Evolutionary conservation across 2,888 invertebrate species (phyloP), one percentile per base, ranked within the genome.

Genomic region (Quadroppia sp.): DNA sequence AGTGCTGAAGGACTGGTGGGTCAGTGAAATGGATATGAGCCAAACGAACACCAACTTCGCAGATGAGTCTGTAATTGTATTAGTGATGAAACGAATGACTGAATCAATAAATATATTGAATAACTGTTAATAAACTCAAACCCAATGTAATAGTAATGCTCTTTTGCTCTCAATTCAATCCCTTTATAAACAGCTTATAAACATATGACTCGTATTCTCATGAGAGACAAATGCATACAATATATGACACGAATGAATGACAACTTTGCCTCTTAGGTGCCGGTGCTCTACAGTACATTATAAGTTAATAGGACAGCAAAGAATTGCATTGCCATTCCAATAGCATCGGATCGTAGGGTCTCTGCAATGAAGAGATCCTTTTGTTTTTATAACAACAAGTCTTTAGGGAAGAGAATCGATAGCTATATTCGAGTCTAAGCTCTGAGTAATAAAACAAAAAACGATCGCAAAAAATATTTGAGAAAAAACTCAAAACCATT

Each of bases 1-100:
- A 32, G n/a, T n/a, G 32, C n/a, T n/a, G n/a, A 64, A 77, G 76
- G 40, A 59, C 17, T 30, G 45, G 28, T 50, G 53, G 20, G 71
- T 53, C 53, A 53, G 9, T 71, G 71, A 53, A 53, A 53, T 28
- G n/a, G 53, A 36, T 50, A 69, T 69, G 45, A 69, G 25, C 13
- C 40, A 69, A 69, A 69, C 45, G 13, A 69, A 45, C 28, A 25
- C 23, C 40, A 69, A 36, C 69, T 45, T 69, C 20, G 45, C 7
- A 20, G 45, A 45, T 20, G 40, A 23, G 45, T 69, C 69, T 69
- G 69, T 3, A 69, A 45, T 17, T 4, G 20, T 23, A 45, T 45
- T 17, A 45, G n/a, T n/a, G n/a, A n/a, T n/a, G 20, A 25, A 69
- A 45, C 11, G 17, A 25, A 25, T 25, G 4, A 30, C 42, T 20